These are phyloP conservation scores for Drosophila trapezifrons DNA, from an alignment of 1,140 invertebrate species.

Conservation along the genomic window DNA sequence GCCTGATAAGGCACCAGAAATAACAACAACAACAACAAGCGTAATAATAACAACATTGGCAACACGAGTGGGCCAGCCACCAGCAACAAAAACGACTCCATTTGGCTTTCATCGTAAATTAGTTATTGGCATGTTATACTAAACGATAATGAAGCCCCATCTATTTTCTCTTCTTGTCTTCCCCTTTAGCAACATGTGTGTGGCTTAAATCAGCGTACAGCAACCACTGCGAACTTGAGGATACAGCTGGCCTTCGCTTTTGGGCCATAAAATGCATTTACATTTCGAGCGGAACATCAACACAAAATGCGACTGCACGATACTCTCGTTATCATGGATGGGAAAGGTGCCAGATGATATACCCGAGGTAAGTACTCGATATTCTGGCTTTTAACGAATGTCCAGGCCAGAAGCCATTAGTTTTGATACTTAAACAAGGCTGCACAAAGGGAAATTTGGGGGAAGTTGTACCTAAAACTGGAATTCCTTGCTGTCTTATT, in stretches of 20 bases:
- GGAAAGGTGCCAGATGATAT: slow-evolving; percentile 97
- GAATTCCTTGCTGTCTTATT: too few species aligned
- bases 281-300: slow-evolving; percentile 97
- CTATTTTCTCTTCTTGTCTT: slow-evolving; percentile 1
- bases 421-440: not conserved
- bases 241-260: slow-evolving; percentile 28
- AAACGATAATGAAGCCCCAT: slow-evolving; percentile 71
- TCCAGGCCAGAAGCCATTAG: slow-evolving; percentile 37
- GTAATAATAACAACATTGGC: slow-evolving; percentile 46
- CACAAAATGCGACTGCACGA: slow-evolving; percentile 97
- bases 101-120: slow-evolving; percentile 75
- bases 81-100: slow-evolving; percentile 30
- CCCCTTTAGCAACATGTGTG: slow-evolving; percentile 62
- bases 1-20: slow-evolving; percentile 66
- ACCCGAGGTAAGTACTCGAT: slow-evolving; percentile 90
- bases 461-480: not conserved
- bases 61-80: slow-evolving; percentile 13
- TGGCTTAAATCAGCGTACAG: slow-evolving; percentile 52
- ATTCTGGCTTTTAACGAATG: not conserved
- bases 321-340: slow-evolving; percentile 98
- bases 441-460: not conserved
- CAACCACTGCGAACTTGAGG: slow-evolving; percentile 40
- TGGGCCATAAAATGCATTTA: slow-evolving; percentile 89
- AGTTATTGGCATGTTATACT: slow-evolving; percentile 79
- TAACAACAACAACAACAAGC: slow-evolving; percentile 6